A percentile compares a stretch with the other conserved stretches of the same genome.
Conservation (phyloP, 2,113 vertebrate genomes). For the Tachycineta bicolor region DNA sequence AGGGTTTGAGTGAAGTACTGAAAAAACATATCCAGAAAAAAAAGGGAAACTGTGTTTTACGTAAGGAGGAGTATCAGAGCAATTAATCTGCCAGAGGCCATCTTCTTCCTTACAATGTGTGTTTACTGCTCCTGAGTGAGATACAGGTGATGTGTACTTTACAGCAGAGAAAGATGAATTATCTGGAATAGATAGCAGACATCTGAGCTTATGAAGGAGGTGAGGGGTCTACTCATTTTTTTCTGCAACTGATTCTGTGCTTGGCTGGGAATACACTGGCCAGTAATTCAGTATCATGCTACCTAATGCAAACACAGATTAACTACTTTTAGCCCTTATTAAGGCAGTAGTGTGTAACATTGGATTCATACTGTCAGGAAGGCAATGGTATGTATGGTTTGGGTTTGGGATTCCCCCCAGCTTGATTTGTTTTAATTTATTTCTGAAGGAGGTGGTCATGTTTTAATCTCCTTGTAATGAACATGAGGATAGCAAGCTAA, state of each 20-base stretch:
- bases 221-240: neutral
- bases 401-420: neutral
- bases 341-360: neutral
- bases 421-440: neutral
- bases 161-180: neutral
- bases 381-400: neutral
- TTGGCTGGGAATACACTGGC: neutral
- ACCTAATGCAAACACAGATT: neutral
- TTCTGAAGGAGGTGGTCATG: neutral
- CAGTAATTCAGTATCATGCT: neutral
- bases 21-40: neutral
- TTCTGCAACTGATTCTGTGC: neutral
- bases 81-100: slow-evolving; percentile 10
- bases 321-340: neutral
- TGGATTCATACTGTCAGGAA: neutral
- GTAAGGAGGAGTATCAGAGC: neutral
- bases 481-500: neutral
- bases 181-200: neutral
- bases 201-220: neutral
- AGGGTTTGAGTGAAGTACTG: slow-evolving; percentile 1
- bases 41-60: neutral
- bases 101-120: slow-evolving; percentile 16
- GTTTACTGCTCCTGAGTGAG: slow-evolving; percentile 14
- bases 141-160: neutral
- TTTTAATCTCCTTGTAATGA: neutral